A percentile compares a stretch with the other conserved stretches of the same genome.
phyloP scores from a whole-genome alignment of 2,113 vertebrate genomes.

The Rostratula benghalensis region DNA sequence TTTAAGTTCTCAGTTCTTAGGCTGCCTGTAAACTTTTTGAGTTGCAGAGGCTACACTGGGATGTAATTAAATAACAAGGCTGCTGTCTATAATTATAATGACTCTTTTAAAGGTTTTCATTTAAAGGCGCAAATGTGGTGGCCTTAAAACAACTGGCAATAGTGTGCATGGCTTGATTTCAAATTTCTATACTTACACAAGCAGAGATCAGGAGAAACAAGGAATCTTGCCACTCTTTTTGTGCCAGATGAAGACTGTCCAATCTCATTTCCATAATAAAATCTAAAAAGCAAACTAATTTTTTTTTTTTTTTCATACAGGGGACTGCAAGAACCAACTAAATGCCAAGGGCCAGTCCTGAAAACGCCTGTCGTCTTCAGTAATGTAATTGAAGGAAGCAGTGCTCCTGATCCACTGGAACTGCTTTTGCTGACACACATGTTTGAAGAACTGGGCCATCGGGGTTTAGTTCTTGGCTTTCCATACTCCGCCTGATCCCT shows the following conservation, averaged over 20 bases:
- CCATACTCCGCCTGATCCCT: background rate
- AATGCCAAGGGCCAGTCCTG: background rate
- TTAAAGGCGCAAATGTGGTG: background rate
- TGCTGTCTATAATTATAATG: slow-evolving; percentile 10
- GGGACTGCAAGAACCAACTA: background rate
- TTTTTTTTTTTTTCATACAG: background rate
- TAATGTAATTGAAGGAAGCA: background rate
- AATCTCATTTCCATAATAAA: background rate
- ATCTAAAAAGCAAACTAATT: background rate
- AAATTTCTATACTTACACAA: background rate
- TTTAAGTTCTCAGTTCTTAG: slow-evolving; percentile 25
- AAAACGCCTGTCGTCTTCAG: background rate
- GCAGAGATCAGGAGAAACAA: background rate
- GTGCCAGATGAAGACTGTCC: background rate
- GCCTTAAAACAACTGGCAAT: background rate
- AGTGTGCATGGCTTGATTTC: background rate
- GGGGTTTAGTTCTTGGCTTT: background rate
- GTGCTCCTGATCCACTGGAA: background rate
- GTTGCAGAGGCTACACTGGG: background rate
- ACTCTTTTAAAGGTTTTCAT: background rate
- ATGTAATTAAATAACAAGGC: slow-evolving; percentile 31
- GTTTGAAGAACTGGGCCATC: background rate
- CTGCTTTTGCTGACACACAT: background rate
- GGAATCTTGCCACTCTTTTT: background rate
- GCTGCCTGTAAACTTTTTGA: slow-evolving; percentile 36